phyloP scores from a whole-genome alignment of 2,888 invertebrate species.

The Sphinx pinastri region DNA sequence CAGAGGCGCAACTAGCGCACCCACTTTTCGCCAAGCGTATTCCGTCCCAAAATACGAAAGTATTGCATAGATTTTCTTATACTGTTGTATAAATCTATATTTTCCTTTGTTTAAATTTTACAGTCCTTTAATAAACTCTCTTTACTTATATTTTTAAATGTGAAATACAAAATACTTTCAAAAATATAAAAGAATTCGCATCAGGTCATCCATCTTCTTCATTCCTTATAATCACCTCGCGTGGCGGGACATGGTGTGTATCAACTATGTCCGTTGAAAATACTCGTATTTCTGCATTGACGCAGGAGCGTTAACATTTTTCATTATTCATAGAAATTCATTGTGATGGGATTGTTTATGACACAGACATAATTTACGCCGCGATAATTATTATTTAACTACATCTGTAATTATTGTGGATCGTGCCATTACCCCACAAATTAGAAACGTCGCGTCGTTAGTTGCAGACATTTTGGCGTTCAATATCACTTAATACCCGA shows the following conservation, averaged over 20 bases:
- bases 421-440: constrained; percentile 1
- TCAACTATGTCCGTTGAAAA: constrained; percentile 18
- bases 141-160: too few species aligned
- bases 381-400: constrained; percentile 24
- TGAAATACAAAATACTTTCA: too few species aligned
- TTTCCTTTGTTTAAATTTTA: too few species aligned
- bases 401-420: background rate
- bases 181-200: too few species aligned
- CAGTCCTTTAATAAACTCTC: too few species aligned
- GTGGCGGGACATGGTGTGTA: background rate
- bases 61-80: too few species aligned
- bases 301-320: constrained; percentile 28
- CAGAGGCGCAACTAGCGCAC: too few species aligned
- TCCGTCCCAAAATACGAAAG: too few species aligned
- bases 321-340: constrained; percentile 30
- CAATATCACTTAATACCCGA: background rate
- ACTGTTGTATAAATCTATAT: too few species aligned
- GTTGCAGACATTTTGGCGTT: constrained; percentile 14
- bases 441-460: constrained; percentile 13
- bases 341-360: constrained; percentile 17
- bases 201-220: too few species aligned
- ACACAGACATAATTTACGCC: constrained; percentile 5
- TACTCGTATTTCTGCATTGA: constrained; percentile 26
- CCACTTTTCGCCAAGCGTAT: too few species aligned
- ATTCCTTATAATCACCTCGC: background rate